Evolutionary conservation across 2,113 vertebrate species (phyloP).

Genomic region (Solea senegalensis): DNA sequence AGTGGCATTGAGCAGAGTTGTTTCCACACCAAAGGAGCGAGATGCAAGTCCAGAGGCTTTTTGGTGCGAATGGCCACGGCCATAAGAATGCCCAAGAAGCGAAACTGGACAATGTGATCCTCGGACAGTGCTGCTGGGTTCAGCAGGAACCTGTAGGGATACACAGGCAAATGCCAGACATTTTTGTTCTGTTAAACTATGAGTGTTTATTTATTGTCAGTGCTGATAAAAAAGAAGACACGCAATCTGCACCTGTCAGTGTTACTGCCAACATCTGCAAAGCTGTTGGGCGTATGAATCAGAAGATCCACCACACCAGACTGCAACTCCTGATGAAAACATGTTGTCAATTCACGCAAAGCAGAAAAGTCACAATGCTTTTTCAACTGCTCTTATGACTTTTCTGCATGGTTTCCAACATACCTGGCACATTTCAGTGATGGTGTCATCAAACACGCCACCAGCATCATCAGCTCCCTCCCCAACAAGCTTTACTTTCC

Average conservation of each 20-base stretch:
- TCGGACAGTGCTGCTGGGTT: conserved; percentile 79
- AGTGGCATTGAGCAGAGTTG: conserved; percentile 84
- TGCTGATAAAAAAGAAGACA: background rate
- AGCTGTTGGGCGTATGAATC: conserved; percentile 83
- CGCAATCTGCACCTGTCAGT: conserved; percentile 79
- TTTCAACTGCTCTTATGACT: background rate
- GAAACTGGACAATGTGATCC: conserved; percentile 83
- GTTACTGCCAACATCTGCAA: conserved; percentile 84
- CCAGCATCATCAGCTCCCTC: conserved; percentile 87
- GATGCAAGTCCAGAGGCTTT: conserved; percentile 84
- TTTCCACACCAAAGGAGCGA: conserved; percentile 86
- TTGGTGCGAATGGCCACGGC: conserved; percentile 85
- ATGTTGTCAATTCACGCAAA: conserved; percentile 11
- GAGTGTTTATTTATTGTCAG: background rate
- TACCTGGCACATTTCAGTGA: conserved; percentile 87
- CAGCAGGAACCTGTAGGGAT: conserved; percentile 77
- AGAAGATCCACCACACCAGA: conserved; percentile 84
- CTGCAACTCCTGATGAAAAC: conserved; percentile 79
- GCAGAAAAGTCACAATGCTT: background rate
- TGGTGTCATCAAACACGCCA: conserved; percentile 86
- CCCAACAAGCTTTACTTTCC: conserved; percentile 86
- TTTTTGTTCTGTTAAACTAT: background rate
- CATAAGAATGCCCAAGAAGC: conserved; percentile 86
- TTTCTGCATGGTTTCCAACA: conserved; percentile 13
- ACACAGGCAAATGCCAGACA: background rate